Percentiles rank a stretch among this genome's conserved stretches.
Conservation (phyloP, 2,113 vertebrate species). For the Atherinomorus stipes region DNA sequence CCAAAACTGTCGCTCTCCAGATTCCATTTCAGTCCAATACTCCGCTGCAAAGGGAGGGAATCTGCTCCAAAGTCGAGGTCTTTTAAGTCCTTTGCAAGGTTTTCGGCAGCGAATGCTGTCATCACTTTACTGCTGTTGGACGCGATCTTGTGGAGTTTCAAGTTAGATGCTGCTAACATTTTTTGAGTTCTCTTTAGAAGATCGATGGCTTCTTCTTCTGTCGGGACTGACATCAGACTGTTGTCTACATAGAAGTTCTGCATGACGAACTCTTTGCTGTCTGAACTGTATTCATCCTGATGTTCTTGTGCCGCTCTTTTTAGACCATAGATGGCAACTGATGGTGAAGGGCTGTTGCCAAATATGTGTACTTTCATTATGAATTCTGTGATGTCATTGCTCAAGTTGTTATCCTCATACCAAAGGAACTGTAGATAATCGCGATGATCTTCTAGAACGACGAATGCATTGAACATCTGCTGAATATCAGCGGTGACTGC, state of each 20-base stretch:
- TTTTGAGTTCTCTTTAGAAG: not conserved
- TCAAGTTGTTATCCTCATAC: too few relatives aligned
- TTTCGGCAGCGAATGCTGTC: not conserved
- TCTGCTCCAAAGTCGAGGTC: not conserved
- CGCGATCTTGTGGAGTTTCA: conserved; percentile 1
- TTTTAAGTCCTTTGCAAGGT: conserved; percentile 10
- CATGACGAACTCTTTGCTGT: not conserved
- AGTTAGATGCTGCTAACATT: conserved; percentile 4
- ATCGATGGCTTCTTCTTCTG: not conserved
- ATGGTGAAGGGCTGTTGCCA: too few relatives aligned
- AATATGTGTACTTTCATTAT: not conserved
- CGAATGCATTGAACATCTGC: conserved; percentile 3
- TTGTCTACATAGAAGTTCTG: not conserved
- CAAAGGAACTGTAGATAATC: not conserved
- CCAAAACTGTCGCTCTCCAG: conserved; percentile 1
- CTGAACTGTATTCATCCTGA: not conserved
- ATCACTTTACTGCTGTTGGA: conserved; percentile 1
- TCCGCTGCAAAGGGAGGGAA: not conserved
- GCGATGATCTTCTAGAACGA: not conserved
- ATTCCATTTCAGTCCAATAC: not conserved
- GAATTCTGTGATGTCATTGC: not conserved
- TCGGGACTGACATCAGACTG: not conserved
- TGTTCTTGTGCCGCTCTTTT: not conserved
- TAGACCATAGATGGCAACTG: too few relatives aligned
- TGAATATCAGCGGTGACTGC: not conserved